phyloP scores from a whole-genome alignment of 2,113 vertebrate genomes.

The Mirza zaza region DNA sequence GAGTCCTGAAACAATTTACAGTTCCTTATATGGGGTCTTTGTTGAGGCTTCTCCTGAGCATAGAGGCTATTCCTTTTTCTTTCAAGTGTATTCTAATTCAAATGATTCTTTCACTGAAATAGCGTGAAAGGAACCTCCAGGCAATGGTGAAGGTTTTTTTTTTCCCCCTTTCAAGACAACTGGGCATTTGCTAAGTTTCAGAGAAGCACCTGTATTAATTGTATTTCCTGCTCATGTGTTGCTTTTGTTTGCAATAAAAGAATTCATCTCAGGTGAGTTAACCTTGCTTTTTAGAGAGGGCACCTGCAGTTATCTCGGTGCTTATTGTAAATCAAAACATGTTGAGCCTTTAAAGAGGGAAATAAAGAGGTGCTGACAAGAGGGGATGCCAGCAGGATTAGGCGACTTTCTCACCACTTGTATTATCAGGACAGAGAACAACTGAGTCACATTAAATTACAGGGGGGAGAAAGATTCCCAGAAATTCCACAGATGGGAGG shows the following conservation, averaged over 20 bases:
- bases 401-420: conserved; percentile 85
- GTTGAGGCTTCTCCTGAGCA: background rate
- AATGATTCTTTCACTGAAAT: conserved; percentile 79
- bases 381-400: conserved; percentile 87
- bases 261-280: conserved; percentile 90
- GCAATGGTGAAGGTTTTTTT: background rate
- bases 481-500: conserved; percentile 86
- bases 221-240: conserved; percentile 85
- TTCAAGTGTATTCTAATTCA: conserved; percentile 72
- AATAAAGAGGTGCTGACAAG: conserved; percentile 90
- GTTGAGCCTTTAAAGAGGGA: conserved; percentile 88
- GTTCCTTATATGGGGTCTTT: background rate
- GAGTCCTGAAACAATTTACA: conserved; percentile 17
- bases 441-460: conserved; percentile 89
- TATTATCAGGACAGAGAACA: conserved; percentile 83
- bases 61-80: background rate
- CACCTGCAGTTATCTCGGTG: conserved; percentile 88
- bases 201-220: conserved; percentile 90
- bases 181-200: conserved; percentile 82
- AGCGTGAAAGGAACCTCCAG: conserved; percentile 79
- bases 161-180: conserved; percentile 72
- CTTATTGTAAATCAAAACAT: conserved; percentile 89
- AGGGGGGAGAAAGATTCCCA: conserved; percentile 86
- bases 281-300: conserved; percentile 88
- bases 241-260: conserved; percentile 88